Base-by-base conservation (phyloP, 2,888 invertebrate species). In the Theodoxus fluviatilis region DNA sequence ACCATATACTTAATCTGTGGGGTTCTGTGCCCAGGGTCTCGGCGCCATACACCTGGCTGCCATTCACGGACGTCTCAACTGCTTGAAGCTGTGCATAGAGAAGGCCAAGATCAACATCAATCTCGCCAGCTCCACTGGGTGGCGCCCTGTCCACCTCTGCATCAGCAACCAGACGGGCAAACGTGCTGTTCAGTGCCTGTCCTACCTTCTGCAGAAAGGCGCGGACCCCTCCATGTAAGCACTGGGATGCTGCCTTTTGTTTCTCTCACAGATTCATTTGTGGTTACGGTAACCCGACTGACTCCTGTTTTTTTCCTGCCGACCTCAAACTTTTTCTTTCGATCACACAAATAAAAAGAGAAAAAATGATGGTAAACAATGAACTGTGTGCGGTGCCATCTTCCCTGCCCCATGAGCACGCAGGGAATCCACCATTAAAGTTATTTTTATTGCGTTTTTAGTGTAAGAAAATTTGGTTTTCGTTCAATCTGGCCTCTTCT, bases 141-240 rank as follows among this genome's bases (percentile, higher is more conserved):
- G 86, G 86, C 75, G 85, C 68, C 85, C 86, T 28, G 75, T 86
- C 22, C 87, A 87, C 71, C 79, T 86, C 38, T 82, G 81, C 70
- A 86, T 87, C 74, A 86, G 83, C 73, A 86, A 85, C 72, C 84
- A 86, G 75, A 86, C 85, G 22, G 87, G 86, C 6, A 81, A 83
- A 70, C 73, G 85, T 63, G 79, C 87, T 9, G 75, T 83, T 37
- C 76, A 78, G 35, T 86, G 86, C 73, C 73, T 87, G 37, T 72
- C 78, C 7, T 86, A 85, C 73, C 77, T 87, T 28, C 71, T 87
- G 12, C 78, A 82, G 47, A 81, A 84, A 67, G 83, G 83, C 57
- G 87, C 86, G 7, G 81, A 85, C 73, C 75, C 83, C 35, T 85
- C 85, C 7, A 74, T 85, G 86, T 87, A 76, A 80, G 82, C 80